Evolutionary conservation across 2,888 invertebrate genomes (phyloP).

Genomic region (Abscondita cerata): DNA sequence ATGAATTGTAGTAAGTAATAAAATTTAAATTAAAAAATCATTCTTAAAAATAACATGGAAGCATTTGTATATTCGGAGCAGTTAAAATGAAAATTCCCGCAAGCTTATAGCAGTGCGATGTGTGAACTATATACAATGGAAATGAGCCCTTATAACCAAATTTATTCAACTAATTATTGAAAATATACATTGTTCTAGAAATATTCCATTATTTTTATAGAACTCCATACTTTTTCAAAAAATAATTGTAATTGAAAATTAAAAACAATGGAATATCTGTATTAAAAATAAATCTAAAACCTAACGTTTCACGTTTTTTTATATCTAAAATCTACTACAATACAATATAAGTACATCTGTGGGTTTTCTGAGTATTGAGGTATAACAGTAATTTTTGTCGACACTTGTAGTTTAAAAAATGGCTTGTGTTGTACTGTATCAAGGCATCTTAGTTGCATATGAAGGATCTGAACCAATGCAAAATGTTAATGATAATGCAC

Average conservation of each 20-base stretch:
- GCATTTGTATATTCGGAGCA: conserved; percentile 54
- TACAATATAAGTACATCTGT: conserved; percentile 62
- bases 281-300: conserved; percentile 50
- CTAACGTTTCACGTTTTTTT: conserved; percentile 51
- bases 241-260: conserved; percentile 22
- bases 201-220: conserved; percentile 29
- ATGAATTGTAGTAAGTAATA: conserved; percentile 57
- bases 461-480: conserved; percentile 48
- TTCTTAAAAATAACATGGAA: conserved; percentile 54
- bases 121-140: conserved; percentile 48
- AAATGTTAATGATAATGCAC: conserved; percentile 35
- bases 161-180: conserved; percentile 32
- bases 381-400: conserved; percentile 53
- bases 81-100: conserved; percentile 50
- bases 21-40: conserved; percentile 55
- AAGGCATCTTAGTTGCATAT: conserved; percentile 60
- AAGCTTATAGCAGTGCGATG: conserved; percentile 49
- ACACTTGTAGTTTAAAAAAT: conserved; percentile 55
- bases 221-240: conserved; percentile 22
- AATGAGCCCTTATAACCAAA: conserved; percentile 52
- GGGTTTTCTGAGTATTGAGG: conserved; percentile 60
- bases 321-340: conserved; percentile 56
- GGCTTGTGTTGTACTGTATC: conserved; percentile 60
- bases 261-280: conserved; percentile 43
- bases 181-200: conserved; percentile 34